Conservation (phyloP, 2,888 invertebrate genomes). For the Philereme transversata region DNA sequence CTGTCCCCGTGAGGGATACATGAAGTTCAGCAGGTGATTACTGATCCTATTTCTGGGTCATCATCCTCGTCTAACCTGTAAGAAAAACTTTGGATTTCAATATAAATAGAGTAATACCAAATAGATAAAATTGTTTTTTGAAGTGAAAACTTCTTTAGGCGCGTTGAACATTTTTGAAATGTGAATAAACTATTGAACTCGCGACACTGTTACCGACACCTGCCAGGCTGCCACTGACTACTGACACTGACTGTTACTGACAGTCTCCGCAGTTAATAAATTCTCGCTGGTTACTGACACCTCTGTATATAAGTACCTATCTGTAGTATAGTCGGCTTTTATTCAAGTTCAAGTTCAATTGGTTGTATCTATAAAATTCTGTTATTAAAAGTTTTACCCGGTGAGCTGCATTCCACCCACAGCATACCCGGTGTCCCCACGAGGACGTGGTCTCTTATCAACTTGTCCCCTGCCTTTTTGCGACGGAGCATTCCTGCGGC, state of each 20-base stretch:
- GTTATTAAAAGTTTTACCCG: constrained; percentile 66
- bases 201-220: too few relatives aligned
- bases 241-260: too few relatives aligned
- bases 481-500: constrained; percentile 85
- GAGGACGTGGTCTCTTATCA: constrained; percentile 89
- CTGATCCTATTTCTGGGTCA: constrained; percentile 91
- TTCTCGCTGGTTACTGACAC: too few relatives aligned
- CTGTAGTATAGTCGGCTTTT: too few relatives aligned
- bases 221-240: too few relatives aligned
- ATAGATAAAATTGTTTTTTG: not conserved
- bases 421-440: constrained; percentile 74
- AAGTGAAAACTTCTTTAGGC: too few relatives aligned
- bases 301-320: too few relatives aligned
- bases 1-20: constrained; percentile 87
- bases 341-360: too few relatives aligned
- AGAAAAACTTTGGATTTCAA: constrained; percentile 13
- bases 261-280: too few relatives aligned
- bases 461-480: constrained; percentile 87
- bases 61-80: constrained; percentile 81
- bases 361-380: too few relatives aligned
- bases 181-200: too few relatives aligned
- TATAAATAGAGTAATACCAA: constrained; percentile 5
- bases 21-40: constrained; percentile 96
- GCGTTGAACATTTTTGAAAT: too few relatives aligned
- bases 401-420: constrained; percentile 88